These are phyloP conservation scores for Acipenser oxyrinchus DNA, from an alignment of 2,797 vertebrate species.

Conservation along the genomic window DNA sequence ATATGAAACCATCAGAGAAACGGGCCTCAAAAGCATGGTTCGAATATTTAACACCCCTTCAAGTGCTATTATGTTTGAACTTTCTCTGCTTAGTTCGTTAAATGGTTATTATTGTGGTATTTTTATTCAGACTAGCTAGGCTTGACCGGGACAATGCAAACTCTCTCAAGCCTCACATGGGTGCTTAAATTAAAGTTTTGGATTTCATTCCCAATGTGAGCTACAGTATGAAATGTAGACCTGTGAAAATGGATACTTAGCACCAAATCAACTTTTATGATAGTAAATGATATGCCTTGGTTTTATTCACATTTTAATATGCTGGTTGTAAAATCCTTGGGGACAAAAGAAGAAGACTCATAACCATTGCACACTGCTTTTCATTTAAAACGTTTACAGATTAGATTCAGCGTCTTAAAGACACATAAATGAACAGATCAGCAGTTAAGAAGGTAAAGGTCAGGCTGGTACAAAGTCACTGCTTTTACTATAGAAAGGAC, in stretches of 20 bases:
- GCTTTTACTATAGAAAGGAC: too few species aligned
- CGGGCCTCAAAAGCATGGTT: slow-evolving; percentile 6
- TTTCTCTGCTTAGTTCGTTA: slow-evolving; percentile 23
- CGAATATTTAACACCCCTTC: slow-evolving; percentile 19
- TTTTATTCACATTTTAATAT: slow-evolving; percentile 13
- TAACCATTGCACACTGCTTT: background rate
- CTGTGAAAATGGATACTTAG: slow-evolving; percentile 45
- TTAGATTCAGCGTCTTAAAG: too few species aligned
- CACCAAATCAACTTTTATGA: slow-evolving; percentile 50
- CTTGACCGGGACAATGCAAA: slow-evolving; percentile 15
- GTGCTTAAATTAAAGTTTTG: slow-evolving; percentile 25
- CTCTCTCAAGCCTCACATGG: slow-evolving; percentile 11
- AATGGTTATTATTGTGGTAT: slow-evolving; percentile 19
- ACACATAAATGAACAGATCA: too few species aligned
- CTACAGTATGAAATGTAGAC: slow-evolving; percentile 43
- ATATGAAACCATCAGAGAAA: slow-evolving; percentile 7
- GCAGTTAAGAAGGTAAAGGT: too few species aligned
- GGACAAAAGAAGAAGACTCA: slow-evolving; percentile 4
- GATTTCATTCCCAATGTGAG: slow-evolving; percentile 33
- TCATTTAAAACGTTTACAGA: too few species aligned
- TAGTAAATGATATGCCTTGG: slow-evolving; percentile 45
- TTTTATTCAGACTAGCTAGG: slow-evolving; percentile 18
- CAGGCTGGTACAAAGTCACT: too few species aligned
- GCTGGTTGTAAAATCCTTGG: slow-evolving; percentile 1
- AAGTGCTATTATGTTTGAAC: slow-evolving; percentile 22